Evolutionary conservation across 2,888 invertebrate genomes (phyloP), one percentile per base, ranked within the genome.

Genomic region (Aethes cnicana): DNA sequence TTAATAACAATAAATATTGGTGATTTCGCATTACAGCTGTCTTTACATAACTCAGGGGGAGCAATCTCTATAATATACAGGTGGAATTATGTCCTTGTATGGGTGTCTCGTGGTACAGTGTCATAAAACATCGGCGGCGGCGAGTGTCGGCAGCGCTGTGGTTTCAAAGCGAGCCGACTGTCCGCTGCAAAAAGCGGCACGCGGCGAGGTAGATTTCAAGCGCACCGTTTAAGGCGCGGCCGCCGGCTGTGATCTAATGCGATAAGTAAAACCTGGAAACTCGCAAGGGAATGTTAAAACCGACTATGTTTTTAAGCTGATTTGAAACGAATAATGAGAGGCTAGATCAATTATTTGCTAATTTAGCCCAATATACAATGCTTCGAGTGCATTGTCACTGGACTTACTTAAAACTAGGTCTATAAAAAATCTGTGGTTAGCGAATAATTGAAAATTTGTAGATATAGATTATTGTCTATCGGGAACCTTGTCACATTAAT

Each of bases 41-140:
- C 11, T n/a, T n/a, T n/a, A 36, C 11, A 20, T 36, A 37, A 37
- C 21, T 25, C 39, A 25, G n/a, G n/a, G n/a, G n/a, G n/a, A 16
- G 17, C 41, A 28, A n/a, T 2, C 28, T 33, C 44, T 20, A 11
- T 30, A 23, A 26, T 32, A 41, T n/a, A 33, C 49, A 43, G 18
- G 30, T 9, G 12, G 37, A 46, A 26, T 52, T 39, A 46, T 52
- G 11, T 18, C 50, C 50, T 28, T 50, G 39, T 39, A 52, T 25
- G 46, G 52, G 23, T 8, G 3, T 12, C 23, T 23, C 33, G 52
- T 39, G 30, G 33, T 26, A 32, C 25, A n/a, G 16, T 35, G 28
- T 36, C 33, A 36, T 49, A 36, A 49, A 28, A 18, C 42, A 33
- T 11, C 28, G 14, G 18, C 21, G 42, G 4, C 20, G 4, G 32